Conservation (phyloP, 64 coral and sea anemone species). For the Montipora capricornis region DNA sequence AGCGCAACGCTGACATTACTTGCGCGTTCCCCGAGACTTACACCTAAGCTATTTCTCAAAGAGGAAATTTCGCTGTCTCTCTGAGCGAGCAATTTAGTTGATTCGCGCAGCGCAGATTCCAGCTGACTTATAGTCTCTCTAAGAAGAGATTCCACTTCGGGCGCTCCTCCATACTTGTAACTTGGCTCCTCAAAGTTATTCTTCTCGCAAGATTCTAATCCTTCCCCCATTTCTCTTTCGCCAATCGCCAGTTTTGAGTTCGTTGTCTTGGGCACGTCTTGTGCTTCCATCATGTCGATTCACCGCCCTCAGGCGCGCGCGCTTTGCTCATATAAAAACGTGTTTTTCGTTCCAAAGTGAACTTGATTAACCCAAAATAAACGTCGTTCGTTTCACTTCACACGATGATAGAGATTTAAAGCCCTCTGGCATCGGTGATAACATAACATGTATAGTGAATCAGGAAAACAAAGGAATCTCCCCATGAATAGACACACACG, state of each 20-base stretch:
- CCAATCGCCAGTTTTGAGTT: constrained; percentile 26
- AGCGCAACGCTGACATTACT: constrained; percentile 50
- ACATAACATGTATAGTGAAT: neutral
- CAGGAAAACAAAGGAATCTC: neutral
- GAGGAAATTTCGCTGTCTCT: constrained; percentile 78
- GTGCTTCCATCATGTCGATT: neutral
- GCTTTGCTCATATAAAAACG: neutral
- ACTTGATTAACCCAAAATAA: neutral
- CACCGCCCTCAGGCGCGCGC: neutral
- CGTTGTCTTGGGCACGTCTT: neutral
- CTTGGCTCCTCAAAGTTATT: constrained; percentile 68
- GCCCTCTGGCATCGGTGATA: neutral
- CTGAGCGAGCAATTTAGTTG: constrained; percentile 75
- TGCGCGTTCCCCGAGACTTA: constrained; percentile 5
- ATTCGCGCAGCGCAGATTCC: constrained; percentile 82
- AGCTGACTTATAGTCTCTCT: constrained; percentile 86
- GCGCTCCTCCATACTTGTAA: constrained; percentile 16
- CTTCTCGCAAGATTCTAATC: constrained; percentile 84
- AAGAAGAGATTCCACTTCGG: constrained; percentile 70
- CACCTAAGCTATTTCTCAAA: constrained; percentile 71
- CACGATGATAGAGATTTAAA: neutral
- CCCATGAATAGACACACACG: constrained; percentile 19
- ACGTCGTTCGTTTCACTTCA: neutral
- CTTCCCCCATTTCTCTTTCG: constrained; percentile 82
- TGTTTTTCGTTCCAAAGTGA: neutral